Percentiles rank a stretch among this genome's conserved stretches.
These are phyloP conservation scores for Arrhamphus sclerolepis DNA, from an alignment of 2,797 vertebrate genomes.

Conservation along the genomic window DNA sequence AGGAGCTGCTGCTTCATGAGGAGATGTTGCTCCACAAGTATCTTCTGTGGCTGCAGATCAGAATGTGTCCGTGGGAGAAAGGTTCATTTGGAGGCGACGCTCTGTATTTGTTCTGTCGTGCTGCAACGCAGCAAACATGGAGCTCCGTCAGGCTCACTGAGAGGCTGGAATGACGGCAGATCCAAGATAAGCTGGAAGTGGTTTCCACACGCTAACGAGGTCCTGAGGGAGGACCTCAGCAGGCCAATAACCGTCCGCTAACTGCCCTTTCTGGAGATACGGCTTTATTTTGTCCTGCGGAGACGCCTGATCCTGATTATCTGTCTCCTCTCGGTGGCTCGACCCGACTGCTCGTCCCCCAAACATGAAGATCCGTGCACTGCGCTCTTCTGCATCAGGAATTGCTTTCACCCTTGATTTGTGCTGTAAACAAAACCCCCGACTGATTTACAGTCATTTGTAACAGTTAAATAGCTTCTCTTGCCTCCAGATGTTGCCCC, in stretches of 20 bases:
- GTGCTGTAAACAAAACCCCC: no score
- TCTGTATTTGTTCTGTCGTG: conserved; percentile 56
- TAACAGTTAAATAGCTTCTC: no score
- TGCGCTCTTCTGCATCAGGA: no score
- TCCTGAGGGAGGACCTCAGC: conserved; percentile 54
- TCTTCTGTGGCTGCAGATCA: not conserved
- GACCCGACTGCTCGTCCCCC: not conserved
- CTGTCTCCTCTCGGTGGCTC: conserved; percentile 1
- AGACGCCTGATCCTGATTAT: conserved; percentile 20
- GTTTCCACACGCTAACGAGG: conserved; percentile 53
- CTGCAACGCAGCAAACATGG: conserved; percentile 39
- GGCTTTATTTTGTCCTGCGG: conserved; percentile 8
- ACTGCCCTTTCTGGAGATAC: not conserved
- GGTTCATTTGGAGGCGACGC: no score
- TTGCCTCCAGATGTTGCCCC: no score
- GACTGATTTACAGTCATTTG: no score
- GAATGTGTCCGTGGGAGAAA: not conserved
- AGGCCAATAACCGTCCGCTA: no score
- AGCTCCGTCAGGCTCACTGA: conserved; percentile 20
- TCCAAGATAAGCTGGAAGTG: conserved; percentile 49
- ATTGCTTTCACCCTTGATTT: no score
- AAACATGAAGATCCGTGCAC: no score
- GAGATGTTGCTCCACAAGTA: no score
- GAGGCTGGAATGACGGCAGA: conserved; percentile 52
- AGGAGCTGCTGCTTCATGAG: no score